Evolutionary conservation across 1,140 invertebrate species (phyloP).

Genomic region (Magallana gigas): DNA sequence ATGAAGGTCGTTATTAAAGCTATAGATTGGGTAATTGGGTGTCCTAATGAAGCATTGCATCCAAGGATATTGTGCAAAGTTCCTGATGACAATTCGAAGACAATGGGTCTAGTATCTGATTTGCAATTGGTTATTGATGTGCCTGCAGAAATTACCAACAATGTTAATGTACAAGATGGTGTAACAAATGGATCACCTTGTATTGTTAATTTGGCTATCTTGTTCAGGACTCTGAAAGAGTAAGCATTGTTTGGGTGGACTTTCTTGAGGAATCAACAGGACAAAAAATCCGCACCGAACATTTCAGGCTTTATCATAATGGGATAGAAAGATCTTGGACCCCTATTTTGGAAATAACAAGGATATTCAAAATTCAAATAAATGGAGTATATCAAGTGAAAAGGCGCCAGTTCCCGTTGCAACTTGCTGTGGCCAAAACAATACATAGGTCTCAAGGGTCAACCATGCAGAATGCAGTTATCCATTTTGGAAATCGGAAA

Average conservation of each 20-base stretch:
- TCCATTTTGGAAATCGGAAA: conserved; percentile 46
- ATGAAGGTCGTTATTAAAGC: not conserved
- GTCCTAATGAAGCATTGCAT: not conserved
- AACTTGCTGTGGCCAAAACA: conserved; percentile 38
- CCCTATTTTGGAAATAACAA: conserved; percentile 44
- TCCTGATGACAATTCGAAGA: not conserved
- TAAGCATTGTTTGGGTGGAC: conserved; percentile 56
- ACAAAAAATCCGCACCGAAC: conserved; percentile 38
- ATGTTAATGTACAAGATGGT: conserved; percentile 55
- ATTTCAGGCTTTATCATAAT: conserved; percentile 49
- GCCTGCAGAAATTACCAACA: not conserved
- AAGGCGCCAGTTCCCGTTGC: conserved; percentile 41
- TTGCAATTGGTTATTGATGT: too few relatives aligned
- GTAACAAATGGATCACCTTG: conserved; percentile 59
- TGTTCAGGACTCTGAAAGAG: not conserved
- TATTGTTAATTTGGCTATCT: conserved; percentile 46
- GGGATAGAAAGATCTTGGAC: not conserved
- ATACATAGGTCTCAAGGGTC: conserved; percentile 48
- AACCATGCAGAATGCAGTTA: conserved; percentile 27
- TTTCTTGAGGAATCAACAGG: conserved; percentile 49
- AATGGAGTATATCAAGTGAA: not conserved
- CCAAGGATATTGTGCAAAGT: not conserved
- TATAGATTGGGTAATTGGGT: conserved; percentile 2
- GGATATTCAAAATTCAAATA: conserved; percentile 17
- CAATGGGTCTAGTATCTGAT: not conserved